Base-by-base conservation (phyloP, 2,888 invertebrate species). In the Prenolepis imparis region DNA sequence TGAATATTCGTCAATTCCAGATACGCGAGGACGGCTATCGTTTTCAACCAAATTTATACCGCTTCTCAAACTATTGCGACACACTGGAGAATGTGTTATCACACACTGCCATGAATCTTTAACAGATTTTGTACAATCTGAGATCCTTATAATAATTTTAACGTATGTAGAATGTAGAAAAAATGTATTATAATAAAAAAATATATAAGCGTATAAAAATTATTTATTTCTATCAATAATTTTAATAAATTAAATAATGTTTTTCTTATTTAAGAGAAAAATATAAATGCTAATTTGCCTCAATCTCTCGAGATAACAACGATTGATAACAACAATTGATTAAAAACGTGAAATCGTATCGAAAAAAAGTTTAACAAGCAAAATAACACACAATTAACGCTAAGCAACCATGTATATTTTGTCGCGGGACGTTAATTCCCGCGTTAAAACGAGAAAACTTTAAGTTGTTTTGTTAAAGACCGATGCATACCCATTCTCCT, bases 1-100 rank as follows among this genome's bases (percentile, higher is more conserved):
- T 78, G 78, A 78, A 78, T 78, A 78, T 78, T 78, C 78, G 78
- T 68, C 78, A 78, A 78, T 78, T 68, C 59, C 70, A 78, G 78
- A 70, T 78, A 78, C 41, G 67, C 55, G 41, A 32, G 44, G 18
- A 11, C 44, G 44, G 41, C 68, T 59, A 21, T 78, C 70, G 18
- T 44, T n/a, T 39, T 9, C 41, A 39, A 18, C 12, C 8, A 78
- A 78, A 78, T 78, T 78, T 78, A 78, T 68, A 68, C 78, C 21
- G 24, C 68, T 67, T 57, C 21, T 78, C 70, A 55, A 59, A 68
- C 78, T 59, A 78, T 78, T 70, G 78, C 59, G 78, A 78, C 78
- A 78, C 44, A 59, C 41, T 68, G 67, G 70, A 68, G 59, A 78
- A 68, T 78, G 57, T 59, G 68, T 59, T 68, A 44, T 68, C 78